Percentiles rank a stretch among this genome's conserved stretches.
phyloP scores from a whole-genome alignment of 2,888 invertebrate species.

The Serripes groenlandicus region DNA sequence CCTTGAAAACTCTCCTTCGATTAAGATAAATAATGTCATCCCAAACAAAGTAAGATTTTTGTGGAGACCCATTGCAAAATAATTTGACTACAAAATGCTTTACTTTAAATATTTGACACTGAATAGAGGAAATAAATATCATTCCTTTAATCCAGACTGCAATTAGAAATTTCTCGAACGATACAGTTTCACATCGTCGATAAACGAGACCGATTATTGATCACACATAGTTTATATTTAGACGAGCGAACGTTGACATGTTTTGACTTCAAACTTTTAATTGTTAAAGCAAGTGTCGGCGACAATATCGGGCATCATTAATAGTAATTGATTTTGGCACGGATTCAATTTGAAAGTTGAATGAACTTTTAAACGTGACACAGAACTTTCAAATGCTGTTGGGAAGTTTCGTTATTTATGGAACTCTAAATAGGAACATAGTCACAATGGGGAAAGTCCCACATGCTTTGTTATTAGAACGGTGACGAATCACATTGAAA shows the following conservation, averaged over 20 bases:
- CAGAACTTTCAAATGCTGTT: background rate
- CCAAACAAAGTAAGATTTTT: conserved; percentile 46
- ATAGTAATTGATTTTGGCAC: background rate
- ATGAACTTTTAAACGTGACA: background rate
- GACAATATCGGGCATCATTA: background rate
- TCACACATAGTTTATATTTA: background rate
- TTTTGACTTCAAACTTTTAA: background rate
- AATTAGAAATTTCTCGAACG: too few relatives aligned
- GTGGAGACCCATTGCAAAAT: conserved; percentile 2
- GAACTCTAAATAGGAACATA: too few relatives aligned
- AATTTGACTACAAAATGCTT: background rate
- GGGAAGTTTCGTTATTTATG: too few relatives aligned
- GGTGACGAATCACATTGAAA: background rate
- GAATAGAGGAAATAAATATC: too few relatives aligned
- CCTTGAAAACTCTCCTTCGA: conserved; percentile 17
- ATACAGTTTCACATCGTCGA: too few relatives aligned
- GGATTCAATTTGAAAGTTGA: background rate
- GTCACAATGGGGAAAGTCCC: too few relatives aligned
- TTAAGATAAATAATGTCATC: conserved; percentile 20
- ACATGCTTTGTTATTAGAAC: background rate
- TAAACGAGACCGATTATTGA: too few relatives aligned
- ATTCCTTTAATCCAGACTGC: too few relatives aligned
- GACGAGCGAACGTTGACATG: background rate
- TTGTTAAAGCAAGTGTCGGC: background rate
- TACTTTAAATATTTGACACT: background rate